phyloP scores from a whole-genome alignment of 2,797 vertebrate species.

The Smutsia gigantea region DNA sequence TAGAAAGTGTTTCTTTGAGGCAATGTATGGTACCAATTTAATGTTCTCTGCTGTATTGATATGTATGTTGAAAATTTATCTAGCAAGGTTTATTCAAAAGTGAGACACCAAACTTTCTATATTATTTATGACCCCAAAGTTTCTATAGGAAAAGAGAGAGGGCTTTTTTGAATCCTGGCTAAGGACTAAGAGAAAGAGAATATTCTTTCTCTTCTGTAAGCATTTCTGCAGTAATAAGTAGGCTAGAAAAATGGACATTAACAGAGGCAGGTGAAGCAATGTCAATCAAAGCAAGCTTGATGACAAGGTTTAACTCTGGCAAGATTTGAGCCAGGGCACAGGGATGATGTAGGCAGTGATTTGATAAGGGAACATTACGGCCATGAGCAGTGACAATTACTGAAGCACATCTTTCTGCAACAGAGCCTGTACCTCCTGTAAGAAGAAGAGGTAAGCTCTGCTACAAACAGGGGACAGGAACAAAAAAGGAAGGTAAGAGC shows the following conservation, averaged over 20 bases:
- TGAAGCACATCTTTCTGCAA: neutral
- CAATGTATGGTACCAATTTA: neutral
- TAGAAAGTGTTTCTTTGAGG: neutral
- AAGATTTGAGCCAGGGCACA: neutral
- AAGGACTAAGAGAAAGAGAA: neutral
- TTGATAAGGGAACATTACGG: neutral
- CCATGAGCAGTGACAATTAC: neutral
- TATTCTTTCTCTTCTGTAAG: neutral
- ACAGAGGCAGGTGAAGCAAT: neutral
- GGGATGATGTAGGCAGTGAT: neutral
- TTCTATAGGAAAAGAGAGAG: neutral
- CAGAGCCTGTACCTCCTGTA: neutral
- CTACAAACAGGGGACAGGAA: neutral
- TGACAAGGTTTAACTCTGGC: neutral
- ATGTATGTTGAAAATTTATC: neutral
- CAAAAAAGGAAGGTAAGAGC: neutral
- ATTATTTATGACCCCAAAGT: neutral
- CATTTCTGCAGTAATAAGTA: neutral
- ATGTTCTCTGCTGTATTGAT: neutral
- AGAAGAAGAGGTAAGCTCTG: neutral
- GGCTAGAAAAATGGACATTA: neutral
- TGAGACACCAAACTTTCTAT: neutral
- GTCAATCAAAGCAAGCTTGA: neutral
- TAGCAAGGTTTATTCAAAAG: neutral
- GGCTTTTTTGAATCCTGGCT: neutral